A percentile compares a stretch with the other conserved stretches of the same genome.
Conservation (phyloP, 2,797 vertebrate genomes). For the Fringilla coelebs region DNA sequence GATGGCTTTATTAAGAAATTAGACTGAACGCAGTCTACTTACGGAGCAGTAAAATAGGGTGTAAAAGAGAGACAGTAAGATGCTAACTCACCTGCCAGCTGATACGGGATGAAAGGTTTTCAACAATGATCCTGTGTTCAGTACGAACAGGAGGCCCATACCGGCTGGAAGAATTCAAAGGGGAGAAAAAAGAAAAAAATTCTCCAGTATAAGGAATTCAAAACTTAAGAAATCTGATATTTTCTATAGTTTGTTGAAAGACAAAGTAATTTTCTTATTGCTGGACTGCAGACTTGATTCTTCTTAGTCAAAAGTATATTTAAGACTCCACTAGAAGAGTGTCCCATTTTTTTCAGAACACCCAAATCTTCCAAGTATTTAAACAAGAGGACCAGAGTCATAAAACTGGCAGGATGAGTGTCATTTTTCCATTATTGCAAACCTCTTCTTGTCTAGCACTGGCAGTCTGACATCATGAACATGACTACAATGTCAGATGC, state of each 20-base stretch:
- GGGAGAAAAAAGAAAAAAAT: neutral
- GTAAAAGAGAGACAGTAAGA: neutral
- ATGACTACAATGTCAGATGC: conserved; percentile 20
- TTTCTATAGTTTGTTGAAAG: neutral
- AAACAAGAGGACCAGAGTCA: conserved; percentile 57
- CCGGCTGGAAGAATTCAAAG: conserved; percentile 62
- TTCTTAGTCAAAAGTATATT: neutral
- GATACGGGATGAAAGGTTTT: conserved; percentile 91
- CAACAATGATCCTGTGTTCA: conserved; percentile 90
- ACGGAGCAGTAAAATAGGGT: neutral
- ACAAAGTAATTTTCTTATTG: neutral
- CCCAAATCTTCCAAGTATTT: conserved; percentile 49
- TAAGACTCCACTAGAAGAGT: neutral
- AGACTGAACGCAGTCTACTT: neutral
- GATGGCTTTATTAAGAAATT: conserved; percentile 53
- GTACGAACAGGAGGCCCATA: conserved; percentile 91
- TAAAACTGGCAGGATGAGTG: conserved; percentile 41
- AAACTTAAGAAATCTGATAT: neutral
- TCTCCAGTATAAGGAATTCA: neutral
- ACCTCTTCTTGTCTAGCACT: conserved; percentile 45
- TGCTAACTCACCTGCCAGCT: conserved; percentile 90
- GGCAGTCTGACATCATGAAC: conserved; percentile 49
- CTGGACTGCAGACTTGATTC: neutral
- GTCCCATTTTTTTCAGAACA: conserved; percentile 50
- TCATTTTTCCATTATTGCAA: conserved; percentile 47